phyloP scores from a whole-genome alignment of 2,888 invertebrate species.

The Cylindroiulus punctatus region DNA sequence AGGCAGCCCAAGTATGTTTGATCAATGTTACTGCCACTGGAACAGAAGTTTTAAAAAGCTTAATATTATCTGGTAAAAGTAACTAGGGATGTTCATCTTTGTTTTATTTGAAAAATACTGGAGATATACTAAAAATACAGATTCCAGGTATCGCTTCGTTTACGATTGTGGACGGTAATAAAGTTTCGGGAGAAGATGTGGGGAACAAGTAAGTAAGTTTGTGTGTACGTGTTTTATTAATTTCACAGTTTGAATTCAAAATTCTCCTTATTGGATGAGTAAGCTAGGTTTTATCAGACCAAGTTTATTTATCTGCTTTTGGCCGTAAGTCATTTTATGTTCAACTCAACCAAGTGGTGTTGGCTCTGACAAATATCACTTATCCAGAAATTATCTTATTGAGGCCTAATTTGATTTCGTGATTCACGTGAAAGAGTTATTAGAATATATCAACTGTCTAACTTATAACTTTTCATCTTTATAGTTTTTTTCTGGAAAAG shows the following conservation, averaged over 20 bases:
- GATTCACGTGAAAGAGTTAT: too few species aligned
- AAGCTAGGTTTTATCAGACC: too few species aligned
- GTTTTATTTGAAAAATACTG: background rate
- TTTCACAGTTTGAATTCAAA: too few species aligned
- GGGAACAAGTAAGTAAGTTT: constrained; percentile 82
- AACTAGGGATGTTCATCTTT: background rate
- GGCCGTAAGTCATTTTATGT: too few species aligned
- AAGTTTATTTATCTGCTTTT: too few species aligned
- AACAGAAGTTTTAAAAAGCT: constrained; percentile 93
- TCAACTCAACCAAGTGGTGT: too few species aligned
- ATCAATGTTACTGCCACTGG: constrained; percentile 93
- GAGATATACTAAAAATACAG: background rate
- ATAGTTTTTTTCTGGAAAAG: constrained; percentile 87
- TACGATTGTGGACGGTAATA: constrained; percentile 90
- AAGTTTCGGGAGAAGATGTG: constrained; percentile 88
- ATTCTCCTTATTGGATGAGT: too few species aligned
- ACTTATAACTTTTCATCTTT: constrained; percentile 35
- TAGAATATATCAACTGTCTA: background rate
- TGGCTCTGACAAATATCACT: too few species aligned
- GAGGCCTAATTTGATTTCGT: too few species aligned
- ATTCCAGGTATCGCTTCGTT: constrained; percentile 77
- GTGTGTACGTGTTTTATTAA: background rate
- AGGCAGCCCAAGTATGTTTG: constrained; percentile 89
- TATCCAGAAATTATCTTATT: too few species aligned
- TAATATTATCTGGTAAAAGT: constrained; percentile 84